Percentiles rank a stretch among this genome's conserved stretches.
These are phyloP conservation scores for Sinonovacula constricta DNA, from an alignment of 1,140 invertebrate genomes.

Conservation along the genomic window DNA sequence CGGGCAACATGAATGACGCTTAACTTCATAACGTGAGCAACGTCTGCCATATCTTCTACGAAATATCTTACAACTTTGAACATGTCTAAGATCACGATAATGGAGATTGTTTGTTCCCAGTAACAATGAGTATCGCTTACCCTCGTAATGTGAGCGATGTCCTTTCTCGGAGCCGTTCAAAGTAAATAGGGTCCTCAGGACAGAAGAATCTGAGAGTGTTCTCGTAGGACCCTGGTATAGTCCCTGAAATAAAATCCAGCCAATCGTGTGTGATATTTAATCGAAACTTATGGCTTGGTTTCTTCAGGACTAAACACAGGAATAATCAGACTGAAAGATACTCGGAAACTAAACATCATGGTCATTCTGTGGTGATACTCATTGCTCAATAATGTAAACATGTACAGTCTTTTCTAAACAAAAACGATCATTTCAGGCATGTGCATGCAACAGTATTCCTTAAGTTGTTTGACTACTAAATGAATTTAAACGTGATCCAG, in stretches of 20 bases:
- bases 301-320: too few relatives aligned
- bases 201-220: slow-evolving; percentile 47
- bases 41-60: not conserved
- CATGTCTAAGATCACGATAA: not conserved
- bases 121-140: slow-evolving; percentile 7
- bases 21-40: not conserved
- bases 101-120: not conserved
- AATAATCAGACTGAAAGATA: too few relatives aligned
- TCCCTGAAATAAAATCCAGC: not conserved
- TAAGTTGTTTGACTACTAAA: too few relatives aligned
- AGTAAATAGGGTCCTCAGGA: slow-evolving; percentile 41
- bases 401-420: too few relatives aligned
- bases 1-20: not conserved
- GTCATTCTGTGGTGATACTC: too few relatives aligned
- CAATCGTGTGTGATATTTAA: too few relatives aligned
- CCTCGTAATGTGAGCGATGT: slow-evolving; percentile 41
- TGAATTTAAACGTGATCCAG: too few relatives aligned
- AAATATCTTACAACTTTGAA: not conserved
- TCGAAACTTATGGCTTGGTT: too few relatives aligned
- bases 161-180: slow-evolving; percentile 42
- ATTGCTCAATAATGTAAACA: too few relatives aligned
- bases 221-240: slow-evolving; percentile 45
- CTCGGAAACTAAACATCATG: too few relatives aligned
- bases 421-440: too few relatives aligned
- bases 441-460: too few relatives aligned